Conservation (phyloP, 2,113 vertebrate genomes). For the Myiagra hebetior region DNA sequence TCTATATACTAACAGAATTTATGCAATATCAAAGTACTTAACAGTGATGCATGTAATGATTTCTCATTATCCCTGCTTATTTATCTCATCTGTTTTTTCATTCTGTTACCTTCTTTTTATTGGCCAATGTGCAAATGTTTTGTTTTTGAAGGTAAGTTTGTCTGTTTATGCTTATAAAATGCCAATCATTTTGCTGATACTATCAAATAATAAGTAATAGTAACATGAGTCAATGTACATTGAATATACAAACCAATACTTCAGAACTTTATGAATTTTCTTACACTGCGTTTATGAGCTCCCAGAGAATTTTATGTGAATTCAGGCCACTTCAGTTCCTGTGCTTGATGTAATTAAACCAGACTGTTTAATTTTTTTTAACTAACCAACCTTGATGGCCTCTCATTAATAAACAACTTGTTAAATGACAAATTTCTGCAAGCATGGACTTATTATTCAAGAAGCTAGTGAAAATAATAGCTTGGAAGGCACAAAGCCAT, state of each 20-base stretch:
- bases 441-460: neutral
- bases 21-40: neutral
- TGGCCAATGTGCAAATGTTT: neutral
- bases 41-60: neutral
- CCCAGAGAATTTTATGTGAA: neutral
- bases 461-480: neutral
- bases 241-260: neutral
- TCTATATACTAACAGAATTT: neutral
- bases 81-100: neutral
- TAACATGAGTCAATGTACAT: neutral
- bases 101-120: neutral
- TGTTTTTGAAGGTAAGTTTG: neutral
- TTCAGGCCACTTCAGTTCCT: neutral
- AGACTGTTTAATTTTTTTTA: neutral
- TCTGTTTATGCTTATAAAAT: neutral
- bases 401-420: slow-evolving; percentile 17
- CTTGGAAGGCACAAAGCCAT: neutral
- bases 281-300: neutral
- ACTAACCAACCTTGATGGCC: neutral
- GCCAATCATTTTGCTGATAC: neutral
- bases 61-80: neutral
- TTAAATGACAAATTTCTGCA: neutral
- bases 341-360: slow-evolving; percentile 4
- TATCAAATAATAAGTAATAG: neutral
- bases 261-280: neutral